Evolutionary conservation across 2,113 vertebrate genomes (phyloP).

Genomic region (Pandion haliaetus): DNA sequence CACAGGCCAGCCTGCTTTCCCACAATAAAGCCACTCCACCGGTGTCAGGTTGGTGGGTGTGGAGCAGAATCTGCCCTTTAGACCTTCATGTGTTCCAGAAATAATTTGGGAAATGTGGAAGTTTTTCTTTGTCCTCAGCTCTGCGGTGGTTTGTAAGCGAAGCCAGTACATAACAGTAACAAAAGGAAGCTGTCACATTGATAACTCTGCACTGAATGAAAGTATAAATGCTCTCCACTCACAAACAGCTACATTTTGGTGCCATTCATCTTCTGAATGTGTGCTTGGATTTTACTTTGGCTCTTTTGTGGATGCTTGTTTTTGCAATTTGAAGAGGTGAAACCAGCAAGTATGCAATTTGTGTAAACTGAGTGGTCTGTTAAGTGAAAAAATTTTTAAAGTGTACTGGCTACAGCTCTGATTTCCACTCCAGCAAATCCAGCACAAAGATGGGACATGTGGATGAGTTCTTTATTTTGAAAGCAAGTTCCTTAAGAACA

Average conservation of each 20-base stretch:
- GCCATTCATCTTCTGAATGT: slow-evolving; percentile 37
- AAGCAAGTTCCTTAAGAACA: slow-evolving; percentile 14
- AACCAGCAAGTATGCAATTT: slow-evolving; percentile 31
- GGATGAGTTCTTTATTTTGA: slow-evolving; percentile 39
- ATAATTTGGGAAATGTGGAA: slow-evolving; percentile 58
- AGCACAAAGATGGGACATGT: neutral
- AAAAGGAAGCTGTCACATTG: slow-evolving; percentile 68
- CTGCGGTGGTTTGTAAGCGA: slow-evolving; percentile 25
- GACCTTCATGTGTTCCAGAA: slow-evolving; percentile 39
- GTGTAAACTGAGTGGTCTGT: slow-evolving; percentile 31
- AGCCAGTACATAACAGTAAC: slow-evolving; percentile 39
- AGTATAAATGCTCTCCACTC: slow-evolving; percentile 40
- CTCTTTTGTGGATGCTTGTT: slow-evolving; percentile 55
- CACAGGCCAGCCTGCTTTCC: neutral
- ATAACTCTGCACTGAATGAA: slow-evolving; percentile 20
- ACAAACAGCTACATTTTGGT: slow-evolving; percentile 33
- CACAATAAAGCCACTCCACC: neutral
- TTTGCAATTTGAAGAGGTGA: slow-evolving; percentile 67
- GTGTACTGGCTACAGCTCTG: neutral
- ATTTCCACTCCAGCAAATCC: slow-evolving; percentile 4
- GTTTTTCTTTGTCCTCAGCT: slow-evolving; percentile 55
- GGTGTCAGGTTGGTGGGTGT: neutral
- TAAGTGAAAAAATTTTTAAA: slow-evolving; percentile 24
- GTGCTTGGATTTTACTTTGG: slow-evolving; percentile 6
- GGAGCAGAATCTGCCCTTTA: neutral